phyloP scores from a whole-genome alignment of 2,113 vertebrate genomes.

The Argyrosomus japonicus region DNA sequence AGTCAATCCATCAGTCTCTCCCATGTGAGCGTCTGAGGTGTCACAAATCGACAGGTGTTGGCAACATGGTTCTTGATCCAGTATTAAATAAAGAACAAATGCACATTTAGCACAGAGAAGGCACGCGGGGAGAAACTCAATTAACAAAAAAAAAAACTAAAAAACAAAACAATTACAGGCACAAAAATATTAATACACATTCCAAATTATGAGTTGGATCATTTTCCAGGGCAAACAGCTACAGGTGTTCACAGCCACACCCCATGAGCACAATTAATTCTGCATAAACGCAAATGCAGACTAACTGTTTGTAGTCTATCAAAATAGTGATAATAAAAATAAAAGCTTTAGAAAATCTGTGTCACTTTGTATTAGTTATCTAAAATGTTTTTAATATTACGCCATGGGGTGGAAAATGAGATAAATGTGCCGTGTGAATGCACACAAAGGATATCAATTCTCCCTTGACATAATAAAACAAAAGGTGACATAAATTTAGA shows the following conservation, averaged over 20 bases:
- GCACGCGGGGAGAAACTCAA: not conserved
- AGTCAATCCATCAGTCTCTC: not conserved
- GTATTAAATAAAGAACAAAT: not conserved
- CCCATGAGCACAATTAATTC: not conserved
- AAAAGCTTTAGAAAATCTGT: not conserved
- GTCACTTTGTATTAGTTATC: not conserved
- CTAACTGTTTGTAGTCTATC: not conserved
- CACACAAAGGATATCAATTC: not conserved
- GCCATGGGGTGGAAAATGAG: not conserved
- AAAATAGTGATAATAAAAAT: not conserved
- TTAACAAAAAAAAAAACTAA: not conserved
- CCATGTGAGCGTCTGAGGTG: not conserved
- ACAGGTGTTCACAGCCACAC: too few relatives aligned
- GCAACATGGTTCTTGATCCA: not conserved
- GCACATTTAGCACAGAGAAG: not conserved
- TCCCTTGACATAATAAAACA: not conserved
- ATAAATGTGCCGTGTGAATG: not conserved
- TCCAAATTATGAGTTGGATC: not conserved
- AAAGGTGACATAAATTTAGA: not conserved
- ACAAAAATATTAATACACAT: not conserved
- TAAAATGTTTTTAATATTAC: not conserved
- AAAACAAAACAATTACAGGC: not conserved
- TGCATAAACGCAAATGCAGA: not conserved
- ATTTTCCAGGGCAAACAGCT: not conserved
- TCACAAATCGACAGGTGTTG: not conserved